Conservation (phyloP, 92 coral and sea anemone genomes). For the Bergia puertoricense region DNA sequence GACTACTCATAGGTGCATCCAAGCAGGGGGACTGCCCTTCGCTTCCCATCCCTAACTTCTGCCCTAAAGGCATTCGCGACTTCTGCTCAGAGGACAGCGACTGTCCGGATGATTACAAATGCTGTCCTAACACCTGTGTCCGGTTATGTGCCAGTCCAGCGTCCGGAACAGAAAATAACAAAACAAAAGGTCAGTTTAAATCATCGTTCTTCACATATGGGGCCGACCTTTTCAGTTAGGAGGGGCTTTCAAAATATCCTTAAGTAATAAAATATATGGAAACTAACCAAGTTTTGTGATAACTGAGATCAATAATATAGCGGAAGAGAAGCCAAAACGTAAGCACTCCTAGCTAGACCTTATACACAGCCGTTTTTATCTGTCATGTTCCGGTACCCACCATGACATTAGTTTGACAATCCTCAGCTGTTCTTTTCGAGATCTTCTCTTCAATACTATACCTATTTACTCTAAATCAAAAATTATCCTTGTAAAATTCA, state of each 20-base stretch:
- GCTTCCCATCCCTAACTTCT: slow-evolving; percentile 16
- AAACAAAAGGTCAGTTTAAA: slow-evolving; percentile 1
- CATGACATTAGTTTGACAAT: no score
- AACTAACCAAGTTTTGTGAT: no score
- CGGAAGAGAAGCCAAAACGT: no score
- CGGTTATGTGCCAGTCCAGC: slow-evolving; percentile 15
- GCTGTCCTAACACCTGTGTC: slow-evolving; percentile 31
- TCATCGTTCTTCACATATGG: background rate
- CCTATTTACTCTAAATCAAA: no score
- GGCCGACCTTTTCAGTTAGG: background rate
- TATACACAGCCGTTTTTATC: no score
- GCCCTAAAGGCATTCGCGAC: background rate
- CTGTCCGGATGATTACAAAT: slow-evolving; percentile 26
- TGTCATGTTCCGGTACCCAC: no score
- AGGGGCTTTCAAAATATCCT: background rate
- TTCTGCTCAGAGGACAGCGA: background rate
- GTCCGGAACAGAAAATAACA: background rate
- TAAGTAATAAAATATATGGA: no score
- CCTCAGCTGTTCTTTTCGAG: no score
- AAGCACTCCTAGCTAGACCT: no score
- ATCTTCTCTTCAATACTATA: no score
- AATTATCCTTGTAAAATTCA: no score
- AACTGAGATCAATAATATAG: no score
- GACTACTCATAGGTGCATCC: background rate
- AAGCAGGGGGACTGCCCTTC: slow-evolving; percentile 32